Percentiles rank a stretch among this genome's conserved stretches.
Evolutionary conservation across 37 sponge, comb jelly and placozoan species (phyloP).

Genomic region (Tethya wilhelma): DNA sequence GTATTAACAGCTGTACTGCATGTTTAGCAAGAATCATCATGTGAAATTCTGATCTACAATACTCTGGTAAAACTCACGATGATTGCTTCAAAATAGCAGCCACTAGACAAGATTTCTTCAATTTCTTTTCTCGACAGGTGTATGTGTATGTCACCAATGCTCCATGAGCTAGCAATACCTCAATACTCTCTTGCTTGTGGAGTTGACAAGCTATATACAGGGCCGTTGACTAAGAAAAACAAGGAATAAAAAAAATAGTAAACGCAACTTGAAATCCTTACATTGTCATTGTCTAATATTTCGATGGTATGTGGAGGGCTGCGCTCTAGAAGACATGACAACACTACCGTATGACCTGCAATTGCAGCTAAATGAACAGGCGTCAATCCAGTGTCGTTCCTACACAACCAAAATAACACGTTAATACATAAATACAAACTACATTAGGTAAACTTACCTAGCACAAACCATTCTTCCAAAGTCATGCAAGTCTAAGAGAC

Average conservation of each 20-base stretch:
- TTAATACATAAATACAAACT: not conserved
- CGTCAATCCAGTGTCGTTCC: not conserved
- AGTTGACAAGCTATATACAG: slow-evolving; percentile 6
- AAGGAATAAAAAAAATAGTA: not conserved
- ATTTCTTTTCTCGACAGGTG: not conserved
- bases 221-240: not conserved
- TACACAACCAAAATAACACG: too few species aligned
- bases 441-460: not conserved
- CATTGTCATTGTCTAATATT: slow-evolving; percentile 5
- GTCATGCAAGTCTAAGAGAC: not conserved
- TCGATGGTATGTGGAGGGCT: not conserved
- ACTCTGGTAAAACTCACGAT: not conserved
- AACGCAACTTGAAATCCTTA: not conserved
- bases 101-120: not conserved
- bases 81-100: not conserved
- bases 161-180: not conserved
- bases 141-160: slow-evolving; percentile 21
- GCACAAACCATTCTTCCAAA: not conserved
- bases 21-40: not conserved
- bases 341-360: not conserved
- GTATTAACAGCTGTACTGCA: not conserved
- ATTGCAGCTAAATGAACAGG: slow-evolving; percentile 14
- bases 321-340: not conserved
- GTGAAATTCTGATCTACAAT: not conserved
- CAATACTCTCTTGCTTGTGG: slow-evolving; percentile 1